Base-by-base conservation (phyloP, 2,797 vertebrate species). In the Psittacula echo region DNA sequence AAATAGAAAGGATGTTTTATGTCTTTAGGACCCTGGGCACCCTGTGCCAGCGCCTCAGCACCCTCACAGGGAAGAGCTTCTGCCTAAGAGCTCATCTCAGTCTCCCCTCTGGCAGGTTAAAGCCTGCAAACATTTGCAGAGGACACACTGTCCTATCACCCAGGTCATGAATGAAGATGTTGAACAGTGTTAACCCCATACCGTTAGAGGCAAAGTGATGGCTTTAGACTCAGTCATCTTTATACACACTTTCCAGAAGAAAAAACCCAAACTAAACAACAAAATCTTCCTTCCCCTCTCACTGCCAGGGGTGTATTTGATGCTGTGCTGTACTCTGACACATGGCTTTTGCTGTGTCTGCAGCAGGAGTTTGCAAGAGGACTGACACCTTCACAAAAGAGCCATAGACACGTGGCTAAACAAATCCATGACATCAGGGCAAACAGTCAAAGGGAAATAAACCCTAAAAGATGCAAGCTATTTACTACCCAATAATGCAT, bases 381-480 rank as follows among this genome's bases (percentile, higher is more conserved):
- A 80, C 27, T 47, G 88, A 92, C 92, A 93, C 89, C 92, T 90
- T 50, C 88, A 95, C 94, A 94, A 92, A 94, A 94, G 93, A 92
- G 87, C 74, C 82, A 18, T 3, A 60, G 88, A 20, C 83, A 78
- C 2, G 37, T 5, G 92, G 79, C 66, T 83, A 26, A 93, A 80
- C 64, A 58, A 74, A 80, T 71, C 23, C 56, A 72, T 84, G 66
- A 68, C 14, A 3, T 29, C 23, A 68, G 79, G 65, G 75, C 45
- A 51, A 44, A 51, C 39, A 91, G 39, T 67, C 65, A 89, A 51
- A 93, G 84, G 5, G 45, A 80, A 89, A 54, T n/a, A 90, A 72
- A 88, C 15, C 23, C 5, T 41, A 62, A 83, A 82, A 85, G 81
- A 75, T 88, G 65, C 71, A 54, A 95, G 66, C 58, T 72, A 17